Conservation (phyloP, 2,888 invertebrate species). For the Ophion ellenae region DNA sequence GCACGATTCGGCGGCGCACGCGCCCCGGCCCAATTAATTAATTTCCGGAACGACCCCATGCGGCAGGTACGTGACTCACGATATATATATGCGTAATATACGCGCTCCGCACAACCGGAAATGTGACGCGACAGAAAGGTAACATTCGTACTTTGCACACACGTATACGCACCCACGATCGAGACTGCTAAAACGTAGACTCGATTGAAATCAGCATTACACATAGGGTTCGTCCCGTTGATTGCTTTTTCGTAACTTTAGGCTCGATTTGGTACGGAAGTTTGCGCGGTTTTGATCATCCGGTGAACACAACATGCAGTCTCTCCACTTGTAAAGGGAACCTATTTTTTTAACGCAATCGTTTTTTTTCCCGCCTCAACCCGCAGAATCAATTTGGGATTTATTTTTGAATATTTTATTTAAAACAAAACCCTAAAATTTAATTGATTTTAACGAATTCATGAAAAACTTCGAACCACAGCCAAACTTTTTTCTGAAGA, state of each 20-base stretch:
- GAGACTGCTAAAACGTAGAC: neutral
- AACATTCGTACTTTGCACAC: neutral
- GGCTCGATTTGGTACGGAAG: neutral
- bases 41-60: slow-evolving; percentile 50
- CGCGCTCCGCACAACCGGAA: slow-evolving; percentile 5
- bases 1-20: slow-evolving; percentile 43
- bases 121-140: slow-evolving; percentile 24
- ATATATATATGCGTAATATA: slow-evolving; percentile 8
- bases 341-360: no score
- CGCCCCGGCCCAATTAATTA: slow-evolving; percentile 55
- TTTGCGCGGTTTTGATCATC: neutral
- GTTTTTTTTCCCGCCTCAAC: no score
- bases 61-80: slow-evolving; percentile 45
- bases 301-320: no score
- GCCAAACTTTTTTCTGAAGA: no score
- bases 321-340: no score
- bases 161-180: neutral
- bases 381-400: no score
- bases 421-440: no score
- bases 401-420: no score
- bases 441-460: no score
- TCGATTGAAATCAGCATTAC: neutral
- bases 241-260: neutral
- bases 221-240: neutral
- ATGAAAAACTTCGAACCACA: no score